Evolutionary conservation across 2,888 invertebrate genomes (phyloP), one percentile per base, ranked within the genome.

Genomic region (Argyresthia goedartella): DNA sequence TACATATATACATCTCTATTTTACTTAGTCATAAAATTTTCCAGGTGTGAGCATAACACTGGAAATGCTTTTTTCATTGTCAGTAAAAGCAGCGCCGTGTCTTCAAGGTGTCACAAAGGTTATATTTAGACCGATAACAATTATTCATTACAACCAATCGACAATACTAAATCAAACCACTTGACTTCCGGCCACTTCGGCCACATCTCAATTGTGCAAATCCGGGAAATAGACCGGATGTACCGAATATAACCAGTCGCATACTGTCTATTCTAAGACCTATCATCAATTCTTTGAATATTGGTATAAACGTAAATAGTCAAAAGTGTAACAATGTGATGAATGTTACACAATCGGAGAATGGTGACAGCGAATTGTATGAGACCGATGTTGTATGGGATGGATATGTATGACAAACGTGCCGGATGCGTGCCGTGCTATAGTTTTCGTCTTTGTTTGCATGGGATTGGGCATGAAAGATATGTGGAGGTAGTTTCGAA

Each of bases 401-500:
- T 60, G 65, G 63, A 63, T 69, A 55, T 59, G 53, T 55, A 57
- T 53, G 54, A 54, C 50, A 54, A 52, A 52, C 45, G 66, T 64
- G 62, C 77, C 82, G 85, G 85, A 85, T 84, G 72, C 69, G 63
- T 66, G 56, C 69, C 59, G 4, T 16, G 76, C 67, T 59, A 63
- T 59, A 63, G 65, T 66, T 59, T 66, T 61, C 61, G 59, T 61
- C 49, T 49, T 65, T 70, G 71, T 76, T 78, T 75, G 72, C 66
- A 65, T 74, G 66, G 67, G 68, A 66, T 61, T 56, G 65, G 63
- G 64, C 67, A 72, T 76, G 71, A 78, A 77, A 74, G 64, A 67
- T 67, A 76, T 73, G 76, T 77, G 77, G 74, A 71, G 79, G 85
- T 76, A 80, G 80, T 72, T 76, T 81, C 74, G 65, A 64, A 76